These are phyloP conservation scores for Grammomys dolichurus DNA, from an alignment of 2,113 vertebrate genomes.

Conservation along the genomic window DNA sequence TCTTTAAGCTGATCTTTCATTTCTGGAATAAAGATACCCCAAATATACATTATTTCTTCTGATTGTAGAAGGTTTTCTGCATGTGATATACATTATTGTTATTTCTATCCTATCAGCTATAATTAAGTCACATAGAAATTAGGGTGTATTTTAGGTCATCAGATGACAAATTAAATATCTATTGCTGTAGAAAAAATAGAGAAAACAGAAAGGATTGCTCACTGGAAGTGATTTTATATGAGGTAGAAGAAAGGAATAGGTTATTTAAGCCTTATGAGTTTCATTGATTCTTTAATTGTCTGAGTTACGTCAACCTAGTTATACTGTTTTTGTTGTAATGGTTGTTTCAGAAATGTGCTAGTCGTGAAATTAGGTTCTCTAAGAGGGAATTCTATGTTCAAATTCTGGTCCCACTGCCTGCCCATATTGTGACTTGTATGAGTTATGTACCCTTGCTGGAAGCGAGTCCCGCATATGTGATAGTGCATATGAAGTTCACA, in stretches of 20 bases:
- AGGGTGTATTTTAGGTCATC: neutral
- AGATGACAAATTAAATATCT: conserved; percentile 15
- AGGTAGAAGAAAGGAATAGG: neutral
- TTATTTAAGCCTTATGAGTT: neutral
- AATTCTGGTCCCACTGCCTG: neutral
- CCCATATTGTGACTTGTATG: neutral
- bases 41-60: neutral
- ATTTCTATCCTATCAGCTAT: neutral
- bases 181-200: conserved; percentile 7
- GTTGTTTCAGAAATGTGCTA: neutral
- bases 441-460: neutral
- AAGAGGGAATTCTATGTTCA: conserved; percentile 24
- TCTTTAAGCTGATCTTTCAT: conserved; percentile 6
- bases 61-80: neutral
- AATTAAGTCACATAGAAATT: conserved; percentile 19
- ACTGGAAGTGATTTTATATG: neutral
- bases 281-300: conserved; percentile 13
- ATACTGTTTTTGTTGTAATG: neutral
- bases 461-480: neutral
- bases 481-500: neutral
- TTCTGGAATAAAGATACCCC: neutral
- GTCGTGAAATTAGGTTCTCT: neutral
- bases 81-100: neutral
- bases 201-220: neutral
- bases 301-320: neutral